Evolutionary conservation across 2,888 invertebrate species (phyloP).

Genomic region (Hydriomena furcata): DNA sequence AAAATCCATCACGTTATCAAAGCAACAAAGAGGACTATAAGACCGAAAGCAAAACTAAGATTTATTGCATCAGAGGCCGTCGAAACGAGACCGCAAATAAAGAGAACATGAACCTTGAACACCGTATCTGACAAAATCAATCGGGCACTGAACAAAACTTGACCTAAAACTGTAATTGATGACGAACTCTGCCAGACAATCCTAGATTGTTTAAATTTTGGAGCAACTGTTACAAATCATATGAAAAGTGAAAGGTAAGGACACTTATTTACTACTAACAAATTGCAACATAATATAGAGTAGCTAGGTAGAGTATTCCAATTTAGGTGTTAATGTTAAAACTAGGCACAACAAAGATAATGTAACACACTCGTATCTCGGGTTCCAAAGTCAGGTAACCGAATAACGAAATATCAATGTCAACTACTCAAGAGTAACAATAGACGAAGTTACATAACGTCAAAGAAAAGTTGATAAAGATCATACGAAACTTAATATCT

Average conservation of each 20-base stretch:
- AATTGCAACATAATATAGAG: constrained; percentile 29
- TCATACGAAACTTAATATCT: constrained; percentile 51
- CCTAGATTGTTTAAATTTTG: background rate
- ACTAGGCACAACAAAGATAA: constrained; percentile 12
- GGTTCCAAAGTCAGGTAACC: constrained; percentile 15
- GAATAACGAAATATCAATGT: constrained; percentile 27
- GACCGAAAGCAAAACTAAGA: constrained; percentile 73
- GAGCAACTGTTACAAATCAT: constrained; percentile 6
- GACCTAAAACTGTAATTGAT: constrained; percentile 76
- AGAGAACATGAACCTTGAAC: constrained; percentile 82
- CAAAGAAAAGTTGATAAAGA: constrained; percentile 46
- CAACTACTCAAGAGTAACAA: constrained; percentile 27
- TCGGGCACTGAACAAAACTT: constrained; percentile 78
- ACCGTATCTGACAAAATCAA: constrained; percentile 82
- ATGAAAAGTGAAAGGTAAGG: constrained; percentile 29
- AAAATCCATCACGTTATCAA: constrained; percentile 75
- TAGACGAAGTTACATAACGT: constrained; percentile 44
- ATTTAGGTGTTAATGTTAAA: constrained; percentile 23
- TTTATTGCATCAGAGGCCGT: constrained; percentile 80
- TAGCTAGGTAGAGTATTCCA: constrained; percentile 17
- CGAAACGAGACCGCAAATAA: constrained; percentile 82
- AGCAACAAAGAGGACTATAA: constrained; percentile 76
- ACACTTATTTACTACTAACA: constrained; percentile 21
- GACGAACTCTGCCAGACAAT: constrained; percentile 47
- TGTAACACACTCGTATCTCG: constrained; percentile 6